Base-by-base conservation (phyloP, 2,888 invertebrate genomes). In the Adela reaumurella region DNA sequence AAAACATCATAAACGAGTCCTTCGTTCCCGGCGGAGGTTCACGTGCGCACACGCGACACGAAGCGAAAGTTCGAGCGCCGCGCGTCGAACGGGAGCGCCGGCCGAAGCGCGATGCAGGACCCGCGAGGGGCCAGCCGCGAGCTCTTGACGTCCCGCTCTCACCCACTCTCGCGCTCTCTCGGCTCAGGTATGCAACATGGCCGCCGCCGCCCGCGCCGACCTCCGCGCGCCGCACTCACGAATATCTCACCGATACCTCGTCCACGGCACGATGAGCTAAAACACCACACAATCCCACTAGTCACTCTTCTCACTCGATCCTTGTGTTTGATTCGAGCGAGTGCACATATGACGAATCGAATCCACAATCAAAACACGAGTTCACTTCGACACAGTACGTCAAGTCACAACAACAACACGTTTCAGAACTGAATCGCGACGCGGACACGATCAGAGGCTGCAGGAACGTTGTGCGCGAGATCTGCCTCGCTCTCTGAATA, bases 151-250 rank as follows among this genome's bases (percentile, higher is more conserved):
- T 74, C 76, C 70, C 74, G 71, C 71, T 76, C 74, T 66, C 77
- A 68, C 76, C 70, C 62, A 64, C 65, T 67, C 60, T 73, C 74
- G 72, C 71, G 59, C 72, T 74, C 76, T 59, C 73, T 74, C 74
- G 61, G 61, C 65, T 76, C 72, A 77, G 77, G 78, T 77, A 78
- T 78, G 77, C 77, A 78, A 77, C 77, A 78, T 78, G 78, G 78
- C 78, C 76, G 46, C 45, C 35, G 35, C 35, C 35, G 35, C 35
- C 35, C 35, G 77, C 76, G 67, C 63, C 73, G 73, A 72, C 71
- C 74, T 70, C 74, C 67, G 68, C 71, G 73, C 69, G 67, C 74
- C 67, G 68, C 71, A 72, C 69, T 67, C 74, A 70, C 72, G 70
- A 74, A 76, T 76, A 76, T 76, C 74, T 76, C 77, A 76, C 77